Conservation (phyloP, 2,113 vertebrate species). For the Miniopterus natalensis region DNA sequence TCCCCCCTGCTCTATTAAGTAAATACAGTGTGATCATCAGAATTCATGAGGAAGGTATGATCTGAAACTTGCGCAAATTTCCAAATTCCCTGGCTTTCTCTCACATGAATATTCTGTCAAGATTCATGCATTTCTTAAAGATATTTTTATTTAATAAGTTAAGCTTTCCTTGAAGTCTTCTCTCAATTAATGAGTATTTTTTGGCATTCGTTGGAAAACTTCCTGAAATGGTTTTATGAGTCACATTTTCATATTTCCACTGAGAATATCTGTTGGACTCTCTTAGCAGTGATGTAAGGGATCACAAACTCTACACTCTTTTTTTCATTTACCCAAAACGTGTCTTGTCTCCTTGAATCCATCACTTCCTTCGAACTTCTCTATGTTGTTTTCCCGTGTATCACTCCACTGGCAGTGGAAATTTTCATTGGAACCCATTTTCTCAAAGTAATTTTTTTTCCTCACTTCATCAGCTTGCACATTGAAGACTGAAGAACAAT, state of each 20-base stretch:
- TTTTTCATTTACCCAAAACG: background rate
- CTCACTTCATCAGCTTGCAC: background rate
- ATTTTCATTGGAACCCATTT: background rate
- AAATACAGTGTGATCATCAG: background rate
- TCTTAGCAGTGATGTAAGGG: background rate
- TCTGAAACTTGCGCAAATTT: conserved; percentile 57
- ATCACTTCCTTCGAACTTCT: background rate
- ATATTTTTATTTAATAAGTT: conserved; percentile 19
- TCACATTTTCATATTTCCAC: conserved; percentile 36
- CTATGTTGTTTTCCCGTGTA: conserved; percentile 8
- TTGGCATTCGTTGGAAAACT: background rate
- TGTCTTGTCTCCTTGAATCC: background rate
- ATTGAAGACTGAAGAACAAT: background rate
- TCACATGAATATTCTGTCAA: background rate
- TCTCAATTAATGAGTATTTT: background rate
- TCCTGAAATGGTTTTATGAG: conserved; percentile 26
- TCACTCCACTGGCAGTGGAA: background rate
- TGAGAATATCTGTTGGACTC: background rate
- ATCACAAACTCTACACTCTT: background rate
- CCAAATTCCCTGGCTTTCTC: background rate
- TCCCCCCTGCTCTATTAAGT: background rate
- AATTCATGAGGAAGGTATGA: background rate
- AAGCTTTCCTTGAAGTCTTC: conserved; percentile 28
- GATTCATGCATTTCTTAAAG: conserved; percentile 50
- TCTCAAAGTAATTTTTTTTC: background rate